A percentile compares a stretch with the other conserved stretches of the same genome.
These are phyloP conservation scores for Apaloderma vittatum DNA, from an alignment of 2,113 vertebrate species.

Conservation along the genomic window DNA sequence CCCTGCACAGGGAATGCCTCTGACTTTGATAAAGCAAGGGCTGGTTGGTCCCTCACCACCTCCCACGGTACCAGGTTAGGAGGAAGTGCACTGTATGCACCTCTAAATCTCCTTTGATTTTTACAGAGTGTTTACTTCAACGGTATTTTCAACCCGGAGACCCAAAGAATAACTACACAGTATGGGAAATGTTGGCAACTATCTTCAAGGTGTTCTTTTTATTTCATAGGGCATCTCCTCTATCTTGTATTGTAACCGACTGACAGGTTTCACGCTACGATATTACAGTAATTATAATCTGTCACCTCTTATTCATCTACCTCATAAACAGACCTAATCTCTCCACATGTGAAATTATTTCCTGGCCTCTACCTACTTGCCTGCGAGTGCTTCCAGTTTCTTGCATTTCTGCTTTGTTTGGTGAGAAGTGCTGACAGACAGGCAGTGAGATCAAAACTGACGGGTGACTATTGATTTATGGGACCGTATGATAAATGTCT, in stretches of 20 bases:
- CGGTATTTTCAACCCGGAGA: background rate
- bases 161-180: background rate
- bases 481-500: background rate
- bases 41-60: background rate
- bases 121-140: background rate
- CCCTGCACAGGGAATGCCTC: background rate
- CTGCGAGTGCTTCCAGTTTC: background rate
- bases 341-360: background rate
- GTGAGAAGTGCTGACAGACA: background rate
- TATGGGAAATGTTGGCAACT: background rate
- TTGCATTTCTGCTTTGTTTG: background rate
- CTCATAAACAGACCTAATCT: background rate
- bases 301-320: background rate
- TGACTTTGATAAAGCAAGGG: background rate
- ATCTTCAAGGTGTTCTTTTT: background rate
- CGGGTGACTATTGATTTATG: background rate
- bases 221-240: background rate
- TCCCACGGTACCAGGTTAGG: background rate
- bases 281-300: background rate
- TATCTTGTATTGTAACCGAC: background rate
- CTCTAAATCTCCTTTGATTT: background rate
- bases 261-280: background rate
- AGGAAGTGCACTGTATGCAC: background rate
- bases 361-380: background rate
- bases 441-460: slow-evolving; percentile 8